Evolutionary conservation across 2,113 vertebrate genomes (phyloP).

Genomic region (Macrotus californicus): DNA sequence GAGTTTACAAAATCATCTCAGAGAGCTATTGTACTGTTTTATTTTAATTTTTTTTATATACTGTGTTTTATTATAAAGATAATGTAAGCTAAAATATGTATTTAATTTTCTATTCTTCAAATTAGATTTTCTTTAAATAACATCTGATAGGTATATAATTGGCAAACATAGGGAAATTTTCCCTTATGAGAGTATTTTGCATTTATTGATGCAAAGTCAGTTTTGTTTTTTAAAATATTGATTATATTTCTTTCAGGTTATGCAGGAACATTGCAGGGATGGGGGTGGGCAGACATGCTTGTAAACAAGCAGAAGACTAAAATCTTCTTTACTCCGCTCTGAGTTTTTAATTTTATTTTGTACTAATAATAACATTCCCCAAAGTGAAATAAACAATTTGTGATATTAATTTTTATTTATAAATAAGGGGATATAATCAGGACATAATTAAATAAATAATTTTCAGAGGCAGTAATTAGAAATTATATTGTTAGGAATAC

Average conservation of each 20-base stretch:
- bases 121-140: neutral
- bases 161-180: neutral
- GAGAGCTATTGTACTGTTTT: neutral
- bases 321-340: neutral
- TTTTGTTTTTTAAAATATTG: neutral
- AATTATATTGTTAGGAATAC: neutral
- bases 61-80: neutral
- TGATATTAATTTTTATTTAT: conserved; percentile 23
- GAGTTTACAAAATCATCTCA: neutral
- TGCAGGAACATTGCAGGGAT: neutral
- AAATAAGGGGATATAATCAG: conserved; percentile 20
- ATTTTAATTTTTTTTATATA: too few relatives aligned
- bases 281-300: neutral
- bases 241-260: neutral
- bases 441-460: conserved; percentile 54
- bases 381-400: neutral
- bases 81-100: neutral
- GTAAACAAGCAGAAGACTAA: neutral
- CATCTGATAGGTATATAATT: neutral
- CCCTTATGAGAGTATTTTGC: neutral
- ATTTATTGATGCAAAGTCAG: neutral
- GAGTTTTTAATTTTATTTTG: conserved; percentile 1
- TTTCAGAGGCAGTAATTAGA: conserved; percentile 45
- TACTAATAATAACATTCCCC: neutral
- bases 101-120: neutral